Evolutionary conservation across 2,113 vertebrate species (phyloP).

Genomic region (Lonchura striata): DNA sequence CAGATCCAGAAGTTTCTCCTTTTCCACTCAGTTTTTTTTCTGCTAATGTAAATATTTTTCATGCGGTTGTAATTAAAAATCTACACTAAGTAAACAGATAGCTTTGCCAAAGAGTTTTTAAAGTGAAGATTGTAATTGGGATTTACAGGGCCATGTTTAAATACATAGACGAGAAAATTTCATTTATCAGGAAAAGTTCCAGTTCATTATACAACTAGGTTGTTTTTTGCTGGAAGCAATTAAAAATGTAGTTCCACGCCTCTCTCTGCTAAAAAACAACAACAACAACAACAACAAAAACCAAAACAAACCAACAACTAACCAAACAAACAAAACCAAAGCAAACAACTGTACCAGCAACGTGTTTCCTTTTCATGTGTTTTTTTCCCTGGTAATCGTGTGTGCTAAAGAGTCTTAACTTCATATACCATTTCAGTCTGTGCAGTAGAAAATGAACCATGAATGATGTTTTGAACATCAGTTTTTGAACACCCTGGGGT

Average conservation of each 20-base stretch:
- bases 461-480: not conserved
- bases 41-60: not conserved
- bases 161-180: not conserved
- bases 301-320: too few species aligned
- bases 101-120: not conserved
- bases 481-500: not conserved
- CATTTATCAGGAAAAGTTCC: not conserved
- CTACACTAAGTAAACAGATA: not conserved
- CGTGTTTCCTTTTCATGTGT: not conserved
- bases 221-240: not conserved
- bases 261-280: not conserved
- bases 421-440: not conserved
- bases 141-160: not conserved
- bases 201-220: not conserved
- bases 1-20: not conserved
- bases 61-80: not conserved
- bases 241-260: not conserved
- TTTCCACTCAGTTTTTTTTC: not conserved
- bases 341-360: not conserved
- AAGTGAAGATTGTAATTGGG: not conserved
- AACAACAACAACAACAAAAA: too few species aligned
- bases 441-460: not conserved
- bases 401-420: not conserved
- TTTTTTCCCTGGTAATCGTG: not conserved
- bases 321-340: too few species aligned